These are phyloP conservation scores for Epicauta chinensis DNA, from an alignment of 1,140 invertebrate genomes.

Conservation along the genomic window DNA sequence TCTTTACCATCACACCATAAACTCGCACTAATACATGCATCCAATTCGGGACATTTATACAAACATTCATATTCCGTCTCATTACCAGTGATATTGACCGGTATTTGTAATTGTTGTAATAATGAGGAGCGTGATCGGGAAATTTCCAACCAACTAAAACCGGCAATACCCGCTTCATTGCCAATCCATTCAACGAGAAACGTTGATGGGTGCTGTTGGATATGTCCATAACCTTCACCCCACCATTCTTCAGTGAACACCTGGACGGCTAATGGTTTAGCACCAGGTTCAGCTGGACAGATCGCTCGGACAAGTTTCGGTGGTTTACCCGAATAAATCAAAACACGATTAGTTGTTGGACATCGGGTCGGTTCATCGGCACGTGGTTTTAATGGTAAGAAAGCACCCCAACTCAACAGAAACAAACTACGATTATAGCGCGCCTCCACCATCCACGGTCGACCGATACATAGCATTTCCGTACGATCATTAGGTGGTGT, in stretches of 20 bases:
- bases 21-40: constrained; percentile 77
- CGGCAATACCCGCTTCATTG: constrained; percentile 59
- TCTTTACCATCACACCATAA: constrained; percentile 82
- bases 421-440: constrained; percentile 68
- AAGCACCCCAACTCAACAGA: constrained; percentile 66
- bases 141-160: constrained; percentile 67
- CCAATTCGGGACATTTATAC: constrained; percentile 78
- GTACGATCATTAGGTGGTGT: constrained; percentile 54
- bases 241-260: constrained; percentile 70
- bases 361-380: constrained; percentile 53
- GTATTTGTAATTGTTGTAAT: constrained; percentile 53
- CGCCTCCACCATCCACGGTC: constrained; percentile 69
- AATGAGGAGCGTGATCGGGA: constrained; percentile 57
- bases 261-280: constrained; percentile 59
- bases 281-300: constrained; percentile 63
- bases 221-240: constrained; percentile 36
- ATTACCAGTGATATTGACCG: constrained; percentile 47
- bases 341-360: constrained; percentile 54
- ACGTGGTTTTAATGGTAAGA: constrained; percentile 46
- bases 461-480: constrained; percentile 62
- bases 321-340: constrained; percentile 57
- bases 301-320: constrained; percentile 62
- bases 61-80: constrained; percentile 57
- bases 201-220: constrained; percentile 48
- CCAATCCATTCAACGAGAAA: constrained; percentile 68